phyloP scores from a whole-genome alignment of 2,888 invertebrate species.

The Bedellia somnulentella region DNA sequence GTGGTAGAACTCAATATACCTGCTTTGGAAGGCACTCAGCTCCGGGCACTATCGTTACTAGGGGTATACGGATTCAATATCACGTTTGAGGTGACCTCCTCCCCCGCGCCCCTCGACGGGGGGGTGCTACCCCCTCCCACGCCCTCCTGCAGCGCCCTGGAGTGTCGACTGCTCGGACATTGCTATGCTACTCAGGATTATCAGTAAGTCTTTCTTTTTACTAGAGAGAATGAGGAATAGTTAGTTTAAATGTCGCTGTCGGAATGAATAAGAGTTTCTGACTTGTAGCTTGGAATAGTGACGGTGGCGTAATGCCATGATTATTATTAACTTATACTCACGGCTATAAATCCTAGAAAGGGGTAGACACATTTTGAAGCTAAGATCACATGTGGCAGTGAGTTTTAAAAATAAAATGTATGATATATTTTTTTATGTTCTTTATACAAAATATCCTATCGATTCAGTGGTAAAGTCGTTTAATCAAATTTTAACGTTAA shows the following conservation, averaged over 20 bases:
- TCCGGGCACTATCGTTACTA: conserved; percentile 78
- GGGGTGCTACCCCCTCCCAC: conserved; percentile 38
- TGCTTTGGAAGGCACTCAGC: conserved; percentile 77
- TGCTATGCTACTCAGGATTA: conserved; percentile 74
- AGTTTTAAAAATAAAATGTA: no score
- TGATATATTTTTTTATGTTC: no score
- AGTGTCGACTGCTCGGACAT: conserved; percentile 82
- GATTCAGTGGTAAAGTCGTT: no score
- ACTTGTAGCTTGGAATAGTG: no score
- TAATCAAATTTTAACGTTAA: no score
- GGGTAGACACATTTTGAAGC: no score
- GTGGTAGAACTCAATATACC: conserved; percentile 77
- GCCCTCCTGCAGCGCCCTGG: conserved; percentile 74
- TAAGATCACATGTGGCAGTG: no score
- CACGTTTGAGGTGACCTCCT: conserved; percentile 77
- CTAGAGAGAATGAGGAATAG: not conserved
- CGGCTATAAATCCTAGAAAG: no score
- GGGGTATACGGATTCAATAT: conserved; percentile 93
- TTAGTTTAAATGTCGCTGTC: not conserved
- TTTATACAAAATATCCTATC: no score
- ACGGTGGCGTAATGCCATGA: no score
- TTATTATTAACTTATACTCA: no score
- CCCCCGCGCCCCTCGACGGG: not conserved
- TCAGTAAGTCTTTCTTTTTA: conserved; percentile 60
- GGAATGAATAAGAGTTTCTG: no score